These are phyloP conservation scores for Candoia aspera DNA, from an alignment of 2,113 vertebrate genomes.

Conservation along the genomic window DNA sequence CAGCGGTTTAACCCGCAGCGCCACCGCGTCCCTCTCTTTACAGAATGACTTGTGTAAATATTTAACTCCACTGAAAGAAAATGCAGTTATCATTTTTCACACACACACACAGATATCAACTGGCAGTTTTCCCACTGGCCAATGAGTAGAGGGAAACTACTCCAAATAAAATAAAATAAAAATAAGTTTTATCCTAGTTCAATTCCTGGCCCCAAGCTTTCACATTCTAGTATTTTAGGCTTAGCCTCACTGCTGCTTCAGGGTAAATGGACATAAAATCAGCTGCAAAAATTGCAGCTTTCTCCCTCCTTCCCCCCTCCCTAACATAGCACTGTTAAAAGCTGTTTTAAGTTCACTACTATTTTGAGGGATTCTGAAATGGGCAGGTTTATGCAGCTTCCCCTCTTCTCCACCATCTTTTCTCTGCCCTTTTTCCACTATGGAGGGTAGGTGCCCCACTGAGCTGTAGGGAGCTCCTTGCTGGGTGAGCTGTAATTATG, in stretches of 20 bases:
- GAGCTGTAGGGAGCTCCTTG: neutral
- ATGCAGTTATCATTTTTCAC: neutral
- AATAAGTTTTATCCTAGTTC: neutral
- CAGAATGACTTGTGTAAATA: neutral
- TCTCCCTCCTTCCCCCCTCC: neutral
- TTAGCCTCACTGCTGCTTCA: neutral
- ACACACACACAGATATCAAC: neutral
- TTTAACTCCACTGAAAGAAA: neutral
- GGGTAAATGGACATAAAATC: neutral
- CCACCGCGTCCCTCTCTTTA: too few relatives aligned
- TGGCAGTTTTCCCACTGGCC: neutral
- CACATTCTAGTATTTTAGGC: neutral
- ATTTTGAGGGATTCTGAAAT: rapidly evolving
- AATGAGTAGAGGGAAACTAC: neutral
- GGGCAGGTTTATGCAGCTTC: neutral
- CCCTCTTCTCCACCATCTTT: neutral
- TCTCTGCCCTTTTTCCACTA: neutral
- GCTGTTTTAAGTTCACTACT: neutral
- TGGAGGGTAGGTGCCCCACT: neutral
- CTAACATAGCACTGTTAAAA: neutral
- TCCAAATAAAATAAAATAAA: neutral
- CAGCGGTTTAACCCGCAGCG: too few relatives aligned
- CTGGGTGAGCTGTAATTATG: neutral
- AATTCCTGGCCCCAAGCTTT: neutral
- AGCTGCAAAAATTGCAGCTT: neutral